These are phyloP conservation scores for Ormyrus rosae DNA, from an alignment of 2,888 invertebrate genomes.

Conservation along the genomic window DNA sequence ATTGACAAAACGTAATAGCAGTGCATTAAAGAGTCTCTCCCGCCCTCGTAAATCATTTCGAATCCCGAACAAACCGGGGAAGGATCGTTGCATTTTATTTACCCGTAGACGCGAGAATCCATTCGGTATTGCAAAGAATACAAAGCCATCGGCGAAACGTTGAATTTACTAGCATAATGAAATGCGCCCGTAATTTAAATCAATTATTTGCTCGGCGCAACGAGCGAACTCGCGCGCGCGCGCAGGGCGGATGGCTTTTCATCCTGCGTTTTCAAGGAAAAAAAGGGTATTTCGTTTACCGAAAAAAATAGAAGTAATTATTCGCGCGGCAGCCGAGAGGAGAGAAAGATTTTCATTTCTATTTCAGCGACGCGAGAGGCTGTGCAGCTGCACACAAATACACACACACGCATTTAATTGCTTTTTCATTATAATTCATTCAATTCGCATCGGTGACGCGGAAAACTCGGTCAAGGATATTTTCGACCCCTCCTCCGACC, in stretches of 20 bases:
- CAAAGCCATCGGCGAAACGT: slow-evolving; percentile 6
- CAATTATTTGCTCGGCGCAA: slow-evolving; percentile 35
- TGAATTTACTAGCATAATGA: slow-evolving; percentile 31
- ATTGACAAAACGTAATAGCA: not conserved
- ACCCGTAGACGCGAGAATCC: not conserved
- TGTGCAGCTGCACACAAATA: not conserved
- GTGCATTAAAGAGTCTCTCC: slow-evolving; percentile 6
- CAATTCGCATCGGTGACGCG: slow-evolving; percentile 29
- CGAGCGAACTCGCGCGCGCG: too few relatives aligned
- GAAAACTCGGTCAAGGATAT: slow-evolving; percentile 52
- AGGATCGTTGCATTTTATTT: slow-evolving; percentile 21
- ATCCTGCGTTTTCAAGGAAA: too few relatives aligned
- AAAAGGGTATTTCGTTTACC: slow-evolving; percentile 3
- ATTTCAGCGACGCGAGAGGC: not conserved
- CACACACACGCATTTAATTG: slow-evolving; percentile 32
- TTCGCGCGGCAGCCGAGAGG: too few relatives aligned
- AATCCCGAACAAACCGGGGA: slow-evolving; percentile 17
- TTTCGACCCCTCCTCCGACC: not conserved
- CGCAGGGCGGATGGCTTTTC: too few relatives aligned
- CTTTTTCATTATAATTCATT: slow-evolving; percentile 44
- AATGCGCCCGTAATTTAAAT: slow-evolving; percentile 39
- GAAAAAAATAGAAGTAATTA: not conserved
- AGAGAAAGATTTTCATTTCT: not conserved
- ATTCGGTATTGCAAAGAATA: slow-evolving; percentile 22
- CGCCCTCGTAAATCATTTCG: not conserved